Evolutionary conservation across 1,140 invertebrate genomes (phyloP).

Genomic region (Chionoecetes opilio): DNA sequence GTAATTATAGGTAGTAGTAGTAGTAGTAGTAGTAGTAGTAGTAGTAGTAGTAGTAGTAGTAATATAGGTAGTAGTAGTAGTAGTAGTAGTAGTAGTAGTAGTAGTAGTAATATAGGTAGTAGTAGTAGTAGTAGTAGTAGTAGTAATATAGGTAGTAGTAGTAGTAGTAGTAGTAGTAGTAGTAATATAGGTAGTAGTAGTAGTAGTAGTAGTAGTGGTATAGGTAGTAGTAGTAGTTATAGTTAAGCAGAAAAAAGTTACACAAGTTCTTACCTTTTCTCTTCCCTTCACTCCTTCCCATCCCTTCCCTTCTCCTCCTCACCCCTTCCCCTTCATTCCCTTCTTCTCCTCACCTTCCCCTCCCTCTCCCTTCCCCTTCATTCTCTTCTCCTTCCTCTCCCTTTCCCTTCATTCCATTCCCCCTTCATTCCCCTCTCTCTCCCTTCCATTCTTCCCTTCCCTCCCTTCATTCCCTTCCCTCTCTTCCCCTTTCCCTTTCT

Average conservation of each 20-base stretch:
- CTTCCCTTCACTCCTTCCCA: too few relatives aligned
- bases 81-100: background rate
- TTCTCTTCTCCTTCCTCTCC: background rate
- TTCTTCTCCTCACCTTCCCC: background rate
- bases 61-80: background rate
- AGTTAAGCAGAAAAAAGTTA: too few relatives aligned
- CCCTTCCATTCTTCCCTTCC: background rate
- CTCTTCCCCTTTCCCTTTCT: background rate
- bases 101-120: background rate
- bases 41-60: conserved; percentile 11
- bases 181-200: background rate
- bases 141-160: background rate
- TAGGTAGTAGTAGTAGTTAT: too few relatives aligned
- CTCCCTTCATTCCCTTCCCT: background rate
- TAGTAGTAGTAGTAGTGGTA: too few relatives aligned
- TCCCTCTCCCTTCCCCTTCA: background rate
- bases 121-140: background rate
- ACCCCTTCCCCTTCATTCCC: background rate
- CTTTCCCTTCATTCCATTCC: background rate
- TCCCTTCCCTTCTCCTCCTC: background rate
- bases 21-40: conserved; percentile 29
- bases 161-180: background rate
- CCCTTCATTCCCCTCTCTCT: background rate
- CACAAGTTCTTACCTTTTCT: background rate
- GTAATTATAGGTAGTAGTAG: conserved; percentile 8